Percentiles rank a stretch among this genome's conserved stretches.
phyloP scores from a whole-genome alignment of 2,797 vertebrate species.

The Sparidentex hasta region DNA sequence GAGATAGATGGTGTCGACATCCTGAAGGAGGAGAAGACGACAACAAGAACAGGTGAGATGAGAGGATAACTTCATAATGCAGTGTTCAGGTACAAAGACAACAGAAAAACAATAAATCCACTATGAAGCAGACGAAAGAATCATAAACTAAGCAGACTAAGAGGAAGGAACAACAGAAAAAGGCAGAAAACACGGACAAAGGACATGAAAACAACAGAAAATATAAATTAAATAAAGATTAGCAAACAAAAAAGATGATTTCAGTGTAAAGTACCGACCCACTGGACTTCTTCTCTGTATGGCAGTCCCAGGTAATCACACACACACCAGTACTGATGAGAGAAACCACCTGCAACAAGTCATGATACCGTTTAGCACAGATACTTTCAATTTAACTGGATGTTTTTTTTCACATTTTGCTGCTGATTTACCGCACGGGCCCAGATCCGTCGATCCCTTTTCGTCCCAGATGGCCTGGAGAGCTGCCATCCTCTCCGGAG shows the following conservation, averaged over 20 bases:
- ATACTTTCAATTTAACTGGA: neutral
- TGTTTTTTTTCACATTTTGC: rapidly evolving
- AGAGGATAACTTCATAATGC: rapidly evolving
- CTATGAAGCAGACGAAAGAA: neutral
- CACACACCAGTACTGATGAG: conserved; percentile 95
- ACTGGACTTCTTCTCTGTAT: conserved; percentile 96
- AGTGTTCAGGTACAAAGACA: conserved; percentile 2
- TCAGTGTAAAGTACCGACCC: conserved; percentile 86
- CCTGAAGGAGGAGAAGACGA: conserved; percentile 78
- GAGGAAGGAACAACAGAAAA: neutral
- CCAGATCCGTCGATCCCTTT: conserved; percentile 89
- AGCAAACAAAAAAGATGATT: neutral
- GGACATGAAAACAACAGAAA: neutral
- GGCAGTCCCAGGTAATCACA: conserved; percentile 93
- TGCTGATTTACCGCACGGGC: conserved; percentile 90
- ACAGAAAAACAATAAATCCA: neutral
- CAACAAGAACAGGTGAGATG: neutral
- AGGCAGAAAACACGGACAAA: neutral
- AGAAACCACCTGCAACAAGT: conserved; percentile 91
- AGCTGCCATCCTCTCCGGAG: conserved; percentile 87
- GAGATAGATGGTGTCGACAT: conserved; percentile 97
- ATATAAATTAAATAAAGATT: no score
- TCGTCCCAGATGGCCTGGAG: conserved; percentile 92
- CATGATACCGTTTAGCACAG: neutral
- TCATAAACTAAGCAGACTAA: neutral